These are phyloP conservation scores for Tetranychus cinnabarinus DNA, from an alignment of 1,140 invertebrate genomes.

Conservation along the genomic window DNA sequence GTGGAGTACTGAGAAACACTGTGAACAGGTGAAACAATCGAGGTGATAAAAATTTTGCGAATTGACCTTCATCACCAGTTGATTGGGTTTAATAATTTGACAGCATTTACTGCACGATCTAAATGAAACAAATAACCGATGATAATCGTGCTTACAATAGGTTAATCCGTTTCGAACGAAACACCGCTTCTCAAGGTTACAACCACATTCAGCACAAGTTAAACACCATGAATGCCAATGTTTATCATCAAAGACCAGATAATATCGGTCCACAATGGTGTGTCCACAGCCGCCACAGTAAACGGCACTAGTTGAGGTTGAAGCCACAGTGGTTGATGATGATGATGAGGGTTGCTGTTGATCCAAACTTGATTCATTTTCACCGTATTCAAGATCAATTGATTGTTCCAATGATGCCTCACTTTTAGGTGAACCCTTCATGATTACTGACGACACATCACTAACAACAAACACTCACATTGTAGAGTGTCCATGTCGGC, in stretches of 20 bases:
- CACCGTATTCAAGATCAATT: no score
- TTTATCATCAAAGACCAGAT: slow-evolving; percentile 58
- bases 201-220: slow-evolving; percentile 52
- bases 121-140: slow-evolving; percentile 17
- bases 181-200: slow-evolving; percentile 65
- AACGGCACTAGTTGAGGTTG: slow-evolving; percentile 18
- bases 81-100: slow-evolving; percentile 55
- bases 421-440: no score
- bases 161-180: slow-evolving; percentile 79
- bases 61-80: slow-evolving; percentile 64
- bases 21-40: not conserved
- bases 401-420: no score
- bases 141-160: slow-evolving; percentile 91
- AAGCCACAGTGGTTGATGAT: not conserved
- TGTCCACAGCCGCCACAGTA: slow-evolving; percentile 57
- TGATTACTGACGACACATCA: no score
- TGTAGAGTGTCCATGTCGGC: no score
- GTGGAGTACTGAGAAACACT: no score
- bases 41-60: not conserved
- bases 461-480: no score
- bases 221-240: slow-evolving; percentile 65
- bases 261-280: slow-evolving; percentile 61
- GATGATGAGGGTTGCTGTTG: no score
- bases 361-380: no score
- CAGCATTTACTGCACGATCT: slow-evolving; percentile 46